Conservation (phyloP, 2,797 vertebrate species). For the Sebastiscus tertius region DNA sequence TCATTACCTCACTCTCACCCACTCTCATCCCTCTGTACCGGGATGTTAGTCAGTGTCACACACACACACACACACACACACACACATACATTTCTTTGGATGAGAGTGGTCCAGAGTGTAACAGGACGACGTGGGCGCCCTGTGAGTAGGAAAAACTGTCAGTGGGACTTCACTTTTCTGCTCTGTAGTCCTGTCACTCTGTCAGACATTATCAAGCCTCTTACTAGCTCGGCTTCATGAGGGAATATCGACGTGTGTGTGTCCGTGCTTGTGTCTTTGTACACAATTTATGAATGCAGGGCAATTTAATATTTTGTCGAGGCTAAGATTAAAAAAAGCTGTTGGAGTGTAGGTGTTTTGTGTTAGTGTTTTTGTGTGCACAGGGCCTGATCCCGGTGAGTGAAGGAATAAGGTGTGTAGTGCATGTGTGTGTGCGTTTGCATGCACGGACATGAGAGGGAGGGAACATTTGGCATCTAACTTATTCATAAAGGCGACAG, state of each 20-base stretch:
- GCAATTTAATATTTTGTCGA: slow-evolving; percentile 17
- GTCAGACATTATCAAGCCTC: slow-evolving; percentile 64
- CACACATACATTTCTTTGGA: slow-evolving; percentile 19
- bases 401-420: slow-evolving; percentile 5
- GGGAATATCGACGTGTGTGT: not conserved
- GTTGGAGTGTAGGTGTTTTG: not conserved
- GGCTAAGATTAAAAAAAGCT: not conserved
- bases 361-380: not conserved
- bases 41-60: slow-evolving; percentile 39
- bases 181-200: slow-evolving; percentile 55
- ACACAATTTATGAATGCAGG: slow-evolving; percentile 6
- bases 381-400: not conserved
- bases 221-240: slow-evolving; percentile 30
- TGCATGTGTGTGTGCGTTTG: slow-evolving; percentile 13
- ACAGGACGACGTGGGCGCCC: slow-evolving; percentile 38
- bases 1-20: slow-evolving; percentile 52
- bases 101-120: slow-evolving; percentile 48
- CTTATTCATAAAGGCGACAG: slow-evolving; percentile 76
- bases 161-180: slow-evolving; percentile 59
- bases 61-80: not conserved
- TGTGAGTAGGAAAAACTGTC: slow-evolving; percentile 58
- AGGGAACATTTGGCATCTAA: slow-evolving; percentile 76
- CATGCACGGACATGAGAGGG: slow-evolving; percentile 42
- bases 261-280: not conserved
- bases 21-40: slow-evolving; percentile 32